Base-by-base conservation (phyloP, 2,888 invertebrate species). In the Chrysopilus asiliformis region DNA sequence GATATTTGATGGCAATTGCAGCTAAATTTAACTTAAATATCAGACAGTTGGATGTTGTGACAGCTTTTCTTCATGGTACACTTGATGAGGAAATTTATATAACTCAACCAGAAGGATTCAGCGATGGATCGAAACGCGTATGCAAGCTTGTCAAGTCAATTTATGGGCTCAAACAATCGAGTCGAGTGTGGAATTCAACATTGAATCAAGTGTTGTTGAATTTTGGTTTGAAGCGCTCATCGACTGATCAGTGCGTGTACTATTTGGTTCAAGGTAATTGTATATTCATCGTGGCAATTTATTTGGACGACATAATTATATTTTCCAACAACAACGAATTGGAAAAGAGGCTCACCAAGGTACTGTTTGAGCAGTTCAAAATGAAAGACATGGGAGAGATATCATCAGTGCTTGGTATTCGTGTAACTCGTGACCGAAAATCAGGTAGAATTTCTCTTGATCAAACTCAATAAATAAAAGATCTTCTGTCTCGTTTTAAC, bases 91-190 rank as follows among this genome's bases (percentile, higher is more conserved):
- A 34, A 18, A 31, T 45, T 2, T 45, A 26, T 34, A 44, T 47
- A 30, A 10, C 32, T 8, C 43, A 49, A 31, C 46, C 42, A 10
- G 36, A 46, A 17, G 43, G 24, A 8, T 47, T 43, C 44, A 14
- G 35, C 32, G 24, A 35, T 40, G 9, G 13, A n/a, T 36, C 40
- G 3, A 29, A 30, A 9, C 30, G 40, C 18, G 41, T 39, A 5
- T 46, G 43, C 18, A 43, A 40, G 24, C 38, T 46, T 22, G 17
- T 12, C 4, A 45, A 46, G 31, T 41, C 43, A 14, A 37, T 46
- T 13, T 49, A 46, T 34, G 44, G 45, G 6, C 34, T 46, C 2
- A 44, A 46, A 33, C 45, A 46, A 35, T 39, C 45, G 4, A 40
- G 38, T 26, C 34, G 45, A 13, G 12, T 32, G n/a, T 43, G 41